These are phyloP conservation scores for Nemoura dubitans DNA, from an alignment of 2,888 invertebrate species.

Conservation along the genomic window DNA sequence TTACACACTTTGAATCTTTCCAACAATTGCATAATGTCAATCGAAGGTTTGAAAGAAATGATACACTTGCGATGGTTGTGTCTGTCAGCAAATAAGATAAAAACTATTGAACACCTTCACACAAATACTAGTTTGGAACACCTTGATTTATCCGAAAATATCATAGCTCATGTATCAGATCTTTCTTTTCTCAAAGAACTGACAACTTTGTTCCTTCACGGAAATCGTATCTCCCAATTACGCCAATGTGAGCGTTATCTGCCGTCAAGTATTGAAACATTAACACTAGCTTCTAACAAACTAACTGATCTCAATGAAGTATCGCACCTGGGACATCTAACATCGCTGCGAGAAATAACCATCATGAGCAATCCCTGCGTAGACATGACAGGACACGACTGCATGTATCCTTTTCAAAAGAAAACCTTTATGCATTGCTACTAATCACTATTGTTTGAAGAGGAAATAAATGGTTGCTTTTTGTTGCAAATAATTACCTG, in stretches of 20 bases:
- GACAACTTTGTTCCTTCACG: slow-evolving; percentile 86
- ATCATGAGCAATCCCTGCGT: slow-evolving; percentile 90
- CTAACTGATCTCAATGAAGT: slow-evolving; percentile 88
- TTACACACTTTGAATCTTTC: slow-evolving; percentile 84
- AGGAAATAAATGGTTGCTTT: not conserved
- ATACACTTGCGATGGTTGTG: slow-evolving; percentile 82
- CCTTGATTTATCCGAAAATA: slow-evolving; percentile 89
- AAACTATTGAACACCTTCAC: slow-evolving; percentile 90
- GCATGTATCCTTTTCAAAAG: slow-evolving; percentile 69
- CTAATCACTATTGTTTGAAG: not conserved
- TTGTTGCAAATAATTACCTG: not conserved
- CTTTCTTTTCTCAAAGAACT: slow-evolving; percentile 82
- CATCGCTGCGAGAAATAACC: slow-evolving; percentile 80
- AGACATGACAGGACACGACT: slow-evolving; percentile 71
- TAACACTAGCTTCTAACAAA: slow-evolving; percentile 84
- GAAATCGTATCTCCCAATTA: slow-evolving; percentile 84
- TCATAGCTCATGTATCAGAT: slow-evolving; percentile 84
- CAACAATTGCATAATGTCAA: slow-evolving; percentile 86
- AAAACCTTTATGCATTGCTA: not conserved
- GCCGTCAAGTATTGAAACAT: slow-evolving; percentile 75
- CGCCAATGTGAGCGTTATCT: slow-evolving; percentile 84
- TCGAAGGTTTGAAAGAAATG: slow-evolving; percentile 89
- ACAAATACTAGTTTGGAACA: slow-evolving; percentile 82
- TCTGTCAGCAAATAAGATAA: slow-evolving; percentile 89
- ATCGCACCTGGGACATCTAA: slow-evolving; percentile 79